Percentiles rank a stretch among this genome's conserved stretches.
Evolutionary conservation across 1,140 invertebrate genomes (phyloP).

Genomic region (Thaumatotibia leucotreta): DNA sequence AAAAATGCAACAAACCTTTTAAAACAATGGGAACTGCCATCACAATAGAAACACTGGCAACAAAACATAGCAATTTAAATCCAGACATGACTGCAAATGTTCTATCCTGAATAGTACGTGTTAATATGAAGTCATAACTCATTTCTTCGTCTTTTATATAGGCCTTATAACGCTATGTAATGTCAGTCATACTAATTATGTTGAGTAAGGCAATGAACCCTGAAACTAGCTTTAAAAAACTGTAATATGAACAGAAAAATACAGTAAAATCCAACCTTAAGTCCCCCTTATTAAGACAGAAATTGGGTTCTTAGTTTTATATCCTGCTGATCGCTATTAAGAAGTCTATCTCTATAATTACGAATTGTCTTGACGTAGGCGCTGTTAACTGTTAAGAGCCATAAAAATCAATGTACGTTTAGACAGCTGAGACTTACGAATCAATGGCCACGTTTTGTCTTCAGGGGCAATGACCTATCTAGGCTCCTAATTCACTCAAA

Average conservation of each 20-base stretch:
- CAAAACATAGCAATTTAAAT: not conserved
- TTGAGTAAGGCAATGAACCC: not conserved
- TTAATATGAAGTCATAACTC: slow-evolving; percentile 14
- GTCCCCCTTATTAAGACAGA: no score
- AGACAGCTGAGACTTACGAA: not conserved
- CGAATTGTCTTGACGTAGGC: not conserved
- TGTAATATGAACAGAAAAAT: not conserved
- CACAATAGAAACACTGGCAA: not conserved
- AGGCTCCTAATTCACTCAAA: no score
- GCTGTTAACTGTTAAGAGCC: not conserved
- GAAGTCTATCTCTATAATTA: not conserved
- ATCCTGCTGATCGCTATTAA: not conserved
- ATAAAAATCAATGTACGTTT: not conserved
- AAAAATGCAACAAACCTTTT: slow-evolving; percentile 17
- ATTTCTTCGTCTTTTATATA: slow-evolving; percentile 22
- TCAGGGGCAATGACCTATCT: not conserved
- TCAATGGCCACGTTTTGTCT: not conserved
- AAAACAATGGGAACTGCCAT: slow-evolving; percentile 14
- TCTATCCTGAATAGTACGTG: not conserved
- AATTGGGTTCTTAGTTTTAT: not conserved
- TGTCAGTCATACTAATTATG: slow-evolving; percentile 6
- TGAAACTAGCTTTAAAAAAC: not conserved
- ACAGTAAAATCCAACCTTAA: not conserved
- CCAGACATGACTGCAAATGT: not conserved
- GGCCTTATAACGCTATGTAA: slow-evolving; percentile 15